These are phyloP conservation scores for Dendrolimus houi DNA, from an alignment of 2,888 invertebrate genomes.

Conservation along the genomic window DNA sequence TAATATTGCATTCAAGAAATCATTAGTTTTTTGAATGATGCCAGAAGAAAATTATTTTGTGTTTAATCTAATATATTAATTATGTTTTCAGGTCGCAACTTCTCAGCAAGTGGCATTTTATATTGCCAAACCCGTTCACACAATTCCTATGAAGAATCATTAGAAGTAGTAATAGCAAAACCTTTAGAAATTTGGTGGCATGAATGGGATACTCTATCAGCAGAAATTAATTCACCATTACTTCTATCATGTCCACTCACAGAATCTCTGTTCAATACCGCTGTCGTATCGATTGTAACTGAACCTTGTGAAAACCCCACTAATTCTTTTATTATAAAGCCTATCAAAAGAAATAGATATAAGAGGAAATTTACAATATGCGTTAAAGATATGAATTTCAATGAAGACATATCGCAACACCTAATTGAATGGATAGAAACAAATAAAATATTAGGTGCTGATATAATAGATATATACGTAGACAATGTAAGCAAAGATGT, in stretches of 20 bases:
- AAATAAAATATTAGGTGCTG: constrained; percentile 80
- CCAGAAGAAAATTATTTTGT: background rate
- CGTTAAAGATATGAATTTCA: constrained; percentile 83
- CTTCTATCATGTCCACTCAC: constrained; percentile 79
- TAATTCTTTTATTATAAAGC: constrained; percentile 51
- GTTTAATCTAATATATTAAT: constrained; percentile 3
- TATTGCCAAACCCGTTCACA: constrained; percentile 73
- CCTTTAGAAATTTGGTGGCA: constrained; percentile 79
- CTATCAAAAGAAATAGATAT: constrained; percentile 19
- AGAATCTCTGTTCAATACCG: constrained; percentile 45
- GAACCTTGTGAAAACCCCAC: constrained; percentile 66
- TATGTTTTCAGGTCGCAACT: constrained; percentile 46
- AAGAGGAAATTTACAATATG: constrained; percentile 78
- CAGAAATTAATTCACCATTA: constrained; percentile 70
- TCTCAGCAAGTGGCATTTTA: constrained; percentile 49
- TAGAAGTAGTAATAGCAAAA: constrained; percentile 75
- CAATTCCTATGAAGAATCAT: constrained; percentile 47
- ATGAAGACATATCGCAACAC: constrained; percentile 76
- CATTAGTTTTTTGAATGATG: background rate
- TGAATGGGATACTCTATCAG: constrained; percentile 72
- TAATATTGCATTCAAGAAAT: background rate
- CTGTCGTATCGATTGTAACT: constrained; percentile 64
- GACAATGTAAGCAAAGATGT: constrained; percentile 75
- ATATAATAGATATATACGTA: constrained; percentile 80
- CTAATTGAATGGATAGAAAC: constrained; percentile 84